Conservation (phyloP, 2,113 vertebrate genomes). For the Sciurus niger region DNA sequence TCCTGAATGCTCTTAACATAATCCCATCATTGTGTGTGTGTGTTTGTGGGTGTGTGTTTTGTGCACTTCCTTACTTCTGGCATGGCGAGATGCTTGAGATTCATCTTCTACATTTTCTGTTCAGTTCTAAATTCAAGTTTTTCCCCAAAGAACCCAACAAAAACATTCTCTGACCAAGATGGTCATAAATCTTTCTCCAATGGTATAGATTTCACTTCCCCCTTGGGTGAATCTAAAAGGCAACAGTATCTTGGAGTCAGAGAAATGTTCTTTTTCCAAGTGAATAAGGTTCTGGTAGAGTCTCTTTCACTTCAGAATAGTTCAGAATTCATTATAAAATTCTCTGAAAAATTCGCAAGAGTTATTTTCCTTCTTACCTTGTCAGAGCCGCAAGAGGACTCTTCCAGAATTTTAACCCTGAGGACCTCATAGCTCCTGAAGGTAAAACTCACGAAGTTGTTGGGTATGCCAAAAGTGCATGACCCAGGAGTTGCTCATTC, state of each 20-base stretch:
- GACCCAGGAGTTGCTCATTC: not conserved
- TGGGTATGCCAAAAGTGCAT: not conserved
- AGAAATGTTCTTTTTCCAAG: not conserved
- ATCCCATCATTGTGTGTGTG: not conserved
- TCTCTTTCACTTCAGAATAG: not conserved
- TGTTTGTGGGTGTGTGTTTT: not conserved
- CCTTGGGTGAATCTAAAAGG: not conserved
- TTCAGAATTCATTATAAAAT: not conserved
- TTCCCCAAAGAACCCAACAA: not conserved
- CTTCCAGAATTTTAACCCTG: not conserved
- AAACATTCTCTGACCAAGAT: not conserved
- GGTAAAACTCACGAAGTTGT: not conserved
- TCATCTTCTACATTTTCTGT: not conserved
- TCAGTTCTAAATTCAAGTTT: not conserved
- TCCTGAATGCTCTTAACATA: not conserved
- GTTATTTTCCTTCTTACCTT: not conserved
- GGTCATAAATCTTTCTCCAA: not conserved
- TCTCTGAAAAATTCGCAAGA: not conserved
- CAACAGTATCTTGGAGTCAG: not conserved
- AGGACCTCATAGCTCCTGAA: not conserved
- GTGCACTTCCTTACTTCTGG: not conserved
- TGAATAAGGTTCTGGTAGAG: not conserved
- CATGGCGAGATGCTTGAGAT: not conserved
- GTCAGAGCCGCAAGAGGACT: not conserved
- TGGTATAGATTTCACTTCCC: fast-evolving